These are phyloP conservation scores for Lutjanus argentimaculatus DNA, from an alignment of 2,797 vertebrate species.

Conservation along the genomic window DNA sequence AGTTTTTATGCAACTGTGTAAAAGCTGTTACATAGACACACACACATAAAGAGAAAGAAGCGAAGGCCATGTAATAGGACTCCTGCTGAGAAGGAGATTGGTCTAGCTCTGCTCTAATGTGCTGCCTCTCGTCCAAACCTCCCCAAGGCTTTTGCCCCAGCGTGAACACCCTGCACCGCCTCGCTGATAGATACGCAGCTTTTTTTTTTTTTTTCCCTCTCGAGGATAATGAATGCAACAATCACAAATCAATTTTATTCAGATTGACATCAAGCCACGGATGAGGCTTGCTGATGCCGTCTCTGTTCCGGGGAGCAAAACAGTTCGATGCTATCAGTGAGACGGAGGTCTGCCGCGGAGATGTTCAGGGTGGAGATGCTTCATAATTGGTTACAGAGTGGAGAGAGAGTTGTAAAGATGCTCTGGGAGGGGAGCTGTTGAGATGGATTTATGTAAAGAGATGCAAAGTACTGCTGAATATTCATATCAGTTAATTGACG, in stretches of 20 bases:
- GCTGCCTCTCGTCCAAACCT: slow-evolving; percentile 42
- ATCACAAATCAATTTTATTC: slow-evolving; percentile 51
- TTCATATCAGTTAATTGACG: slow-evolving; percentile 59
- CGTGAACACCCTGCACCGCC: slow-evolving; percentile 19
- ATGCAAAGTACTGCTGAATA: slow-evolving; percentile 64
- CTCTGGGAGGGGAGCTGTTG: slow-evolving; percentile 27
- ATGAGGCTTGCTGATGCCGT: slow-evolving; percentile 20
- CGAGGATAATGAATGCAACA: slow-evolving; percentile 55
- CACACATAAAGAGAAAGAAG: slow-evolving; percentile 29
- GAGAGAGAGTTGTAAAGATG: slow-evolving; percentile 31
- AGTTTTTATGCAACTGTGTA: slow-evolving; percentile 54
- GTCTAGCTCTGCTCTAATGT: slow-evolving; percentile 40
- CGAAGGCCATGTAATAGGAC: slow-evolving; percentile 51
- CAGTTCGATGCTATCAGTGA: slow-evolving; percentile 29
- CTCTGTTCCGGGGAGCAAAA: slow-evolving; percentile 24
- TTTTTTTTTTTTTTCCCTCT: background rate
- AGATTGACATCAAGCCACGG: slow-evolving; percentile 43
- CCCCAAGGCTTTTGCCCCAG: slow-evolving; percentile 36
- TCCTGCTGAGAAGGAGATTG: slow-evolving; percentile 63
- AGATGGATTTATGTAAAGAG: slow-evolving; percentile 62
- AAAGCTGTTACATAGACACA: slow-evolving; percentile 36
- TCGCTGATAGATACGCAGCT: background rate
- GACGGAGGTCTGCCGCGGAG: slow-evolving; percentile 32
- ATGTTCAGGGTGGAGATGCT: slow-evolving; percentile 33
- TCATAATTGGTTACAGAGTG: slow-evolving; percentile 47